These are phyloP conservation scores for Rotaria magnacalcarata DNA, from an alignment of 2,888 invertebrate genomes.

Conservation along the genomic window DNA sequence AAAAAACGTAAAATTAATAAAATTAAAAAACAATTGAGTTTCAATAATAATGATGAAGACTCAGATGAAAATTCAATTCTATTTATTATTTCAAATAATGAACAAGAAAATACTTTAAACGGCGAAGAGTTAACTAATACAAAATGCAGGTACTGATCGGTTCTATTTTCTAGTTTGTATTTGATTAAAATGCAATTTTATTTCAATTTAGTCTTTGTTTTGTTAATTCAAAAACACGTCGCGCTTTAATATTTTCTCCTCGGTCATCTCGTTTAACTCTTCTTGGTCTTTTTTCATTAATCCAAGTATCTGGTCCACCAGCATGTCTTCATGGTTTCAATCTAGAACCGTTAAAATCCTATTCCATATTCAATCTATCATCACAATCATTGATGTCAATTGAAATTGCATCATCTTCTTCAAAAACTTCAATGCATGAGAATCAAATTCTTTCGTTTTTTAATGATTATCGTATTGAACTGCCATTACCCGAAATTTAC, in stretches of 20 bases:
- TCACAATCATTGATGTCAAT: background rate
- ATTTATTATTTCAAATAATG: background rate
- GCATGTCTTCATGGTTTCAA: background rate
- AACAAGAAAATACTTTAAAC: background rate
- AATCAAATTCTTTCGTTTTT: background rate
- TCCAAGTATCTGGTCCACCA: background rate
- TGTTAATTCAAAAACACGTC: background rate
- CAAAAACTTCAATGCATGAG: background rate
- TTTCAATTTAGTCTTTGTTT: background rate
- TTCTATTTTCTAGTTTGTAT: background rate
- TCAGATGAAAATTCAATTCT: background rate
- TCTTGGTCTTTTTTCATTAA: background rate
- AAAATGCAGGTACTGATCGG: background rate
- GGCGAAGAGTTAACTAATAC: background rate
- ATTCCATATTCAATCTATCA: background rate
- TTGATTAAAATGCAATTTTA: background rate
- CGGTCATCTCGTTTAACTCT: background rate
- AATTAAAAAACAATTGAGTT: background rate
- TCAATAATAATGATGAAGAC: background rate
- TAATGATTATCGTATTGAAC: background rate
- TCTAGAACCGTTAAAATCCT: background rate
- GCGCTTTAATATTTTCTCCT: background rate
- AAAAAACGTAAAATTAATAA: background rate
- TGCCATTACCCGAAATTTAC: background rate
- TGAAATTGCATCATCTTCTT: background rate